Evolutionary conservation across 2,113 vertebrate species (phyloP), one percentile per base, ranked within the genome.

Genomic region (Sebastes fasciatus): DNA sequence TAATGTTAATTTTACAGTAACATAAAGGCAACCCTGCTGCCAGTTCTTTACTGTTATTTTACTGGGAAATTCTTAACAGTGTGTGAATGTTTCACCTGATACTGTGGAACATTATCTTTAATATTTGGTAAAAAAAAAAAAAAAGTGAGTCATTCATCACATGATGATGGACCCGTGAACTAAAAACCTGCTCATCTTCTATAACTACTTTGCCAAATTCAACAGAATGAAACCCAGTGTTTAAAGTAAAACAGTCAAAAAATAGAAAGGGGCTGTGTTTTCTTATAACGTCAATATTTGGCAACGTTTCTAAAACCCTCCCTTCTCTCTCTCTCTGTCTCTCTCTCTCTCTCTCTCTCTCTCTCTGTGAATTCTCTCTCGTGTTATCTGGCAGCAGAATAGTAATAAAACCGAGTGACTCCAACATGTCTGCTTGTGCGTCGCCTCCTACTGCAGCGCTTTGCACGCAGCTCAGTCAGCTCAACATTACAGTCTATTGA

Each of bases 391-490:
- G 95, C 95, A 96, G 91, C 94, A 93, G 92, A 94, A 94, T 90
- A 93, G 94, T 93, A 96, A 96, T 96, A 96, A 96, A 97, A 96
- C 89, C 86, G 83, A 91, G 86, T 94, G 97, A 96, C 97, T 98
- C 97, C 97, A 96, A 90, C 82, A 83, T 94, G 96, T 97, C 96
- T 97, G 95, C 96, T 91, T 89, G 90, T 92, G 84, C 87, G 95
- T 95, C 93, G 90, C 94, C 95, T 96, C 88, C 83, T 80, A 71
- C 92, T 94, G 82, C 75, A 92, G 86, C 74, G 88, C 82, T 92
- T 95, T 92, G 92, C 93, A 95, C 92, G 92, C 94, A 95, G 94
- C 93, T 91, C 92, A 69, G 43, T 64, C 45, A 23, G 8, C 34
- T 4, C 66, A 13, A 14, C 21, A 48, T 1, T 16, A 23, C 1